These are phyloP conservation scores for Pelvicachromis taeniatus DNA, from an alignment of 2,113 vertebrate species.

Conservation along the genomic window DNA sequence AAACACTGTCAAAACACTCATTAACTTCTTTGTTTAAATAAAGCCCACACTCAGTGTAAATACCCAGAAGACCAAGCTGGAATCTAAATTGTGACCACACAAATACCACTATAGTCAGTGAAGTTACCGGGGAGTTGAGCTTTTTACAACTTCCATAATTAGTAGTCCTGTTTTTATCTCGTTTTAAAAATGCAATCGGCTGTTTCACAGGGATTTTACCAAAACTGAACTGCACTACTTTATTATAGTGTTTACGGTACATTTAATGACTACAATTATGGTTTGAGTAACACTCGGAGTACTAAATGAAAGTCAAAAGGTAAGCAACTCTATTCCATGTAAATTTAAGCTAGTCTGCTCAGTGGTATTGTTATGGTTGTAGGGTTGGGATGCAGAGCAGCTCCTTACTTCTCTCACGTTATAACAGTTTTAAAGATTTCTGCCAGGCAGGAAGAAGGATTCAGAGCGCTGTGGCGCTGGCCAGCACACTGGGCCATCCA, in stretches of 20 bases:
- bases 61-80: slow-evolving; percentile 20
- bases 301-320: neutral
- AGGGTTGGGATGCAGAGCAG: slow-evolving; percentile 23
- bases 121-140: neutral
- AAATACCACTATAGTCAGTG: neutral
- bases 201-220: neutral
- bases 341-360: neutral
- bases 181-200: neutral
- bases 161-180: neutral
- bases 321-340: neutral
- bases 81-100: neutral
- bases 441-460: slow-evolving; percentile 17
- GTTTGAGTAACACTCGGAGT: neutral
- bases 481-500: neutral
- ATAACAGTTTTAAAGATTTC: slow-evolving; percentile 32
- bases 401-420: slow-evolving; percentile 34
- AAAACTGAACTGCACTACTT: neutral
- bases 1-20: slow-evolving; percentile 12
- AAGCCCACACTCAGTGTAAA: slow-evolving; percentile 34
- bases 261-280: neutral
- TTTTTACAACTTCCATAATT: neutral
- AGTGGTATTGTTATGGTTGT: neutral
- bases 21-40: slow-evolving; percentile 11
- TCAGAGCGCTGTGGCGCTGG: slow-evolving; percentile 8
- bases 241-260: neutral